These are phyloP conservation scores for Dryomyza anilis DNA, from an alignment of 2,888 invertebrate genomes.

Conservation along the genomic window DNA sequence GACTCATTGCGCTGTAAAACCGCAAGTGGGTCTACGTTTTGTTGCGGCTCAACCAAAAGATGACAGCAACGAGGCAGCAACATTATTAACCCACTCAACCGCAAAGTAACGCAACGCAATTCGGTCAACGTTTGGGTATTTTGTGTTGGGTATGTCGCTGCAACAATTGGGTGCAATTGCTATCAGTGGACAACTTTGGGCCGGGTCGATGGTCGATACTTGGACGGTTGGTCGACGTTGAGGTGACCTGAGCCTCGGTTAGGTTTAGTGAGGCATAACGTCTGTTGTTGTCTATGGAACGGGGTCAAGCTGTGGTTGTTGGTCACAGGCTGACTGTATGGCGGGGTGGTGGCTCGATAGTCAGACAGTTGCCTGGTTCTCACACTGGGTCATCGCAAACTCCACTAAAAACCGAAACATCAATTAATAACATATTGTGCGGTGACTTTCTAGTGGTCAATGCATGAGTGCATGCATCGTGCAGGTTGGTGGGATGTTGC, in stretches of 20 bases:
- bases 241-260: background rate
- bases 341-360: no score
- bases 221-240: background rate
- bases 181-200: background rate
- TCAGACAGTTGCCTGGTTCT: no score
- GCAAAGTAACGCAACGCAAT: background rate
- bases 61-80: no score
- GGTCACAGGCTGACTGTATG: conserved; percentile 5
- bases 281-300: background rate
- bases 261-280: background rate
- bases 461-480: background rate
- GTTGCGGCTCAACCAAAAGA: no score
- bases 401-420: no score
- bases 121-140: background rate
- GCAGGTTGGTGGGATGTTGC: background rate
- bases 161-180: conserved; percentile 1
- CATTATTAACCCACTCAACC: conserved; percentile 21
- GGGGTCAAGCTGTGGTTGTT: conserved; percentile 10
- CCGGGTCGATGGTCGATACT: background rate
- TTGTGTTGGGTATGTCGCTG: background rate
- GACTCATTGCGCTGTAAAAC: no score
- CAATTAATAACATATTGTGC: conserved; percentile 18
- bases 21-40: no score
- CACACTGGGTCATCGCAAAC: no score
- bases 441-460: conserved; percentile 8